These are phyloP conservation scores for Hypsibius dujardini DNA, from an alignment of 1,140 invertebrate species.

Conservation along the genomic window DNA sequence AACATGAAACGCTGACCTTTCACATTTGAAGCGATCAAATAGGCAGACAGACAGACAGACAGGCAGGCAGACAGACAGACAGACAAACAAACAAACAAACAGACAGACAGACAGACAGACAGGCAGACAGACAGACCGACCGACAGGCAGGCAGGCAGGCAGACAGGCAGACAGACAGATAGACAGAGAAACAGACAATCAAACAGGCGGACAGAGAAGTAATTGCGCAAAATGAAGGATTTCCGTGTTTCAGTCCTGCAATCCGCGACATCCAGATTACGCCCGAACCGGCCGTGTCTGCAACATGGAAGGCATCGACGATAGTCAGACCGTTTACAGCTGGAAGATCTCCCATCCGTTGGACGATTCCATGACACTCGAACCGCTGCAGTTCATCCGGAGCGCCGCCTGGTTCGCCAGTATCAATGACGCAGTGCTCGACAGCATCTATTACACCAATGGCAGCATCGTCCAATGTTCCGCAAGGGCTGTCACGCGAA, in stretches of 20 bases:
- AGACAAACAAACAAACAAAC: no score
- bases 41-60: no score
- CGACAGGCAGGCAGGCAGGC: no score
- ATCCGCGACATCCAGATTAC: slow-evolving; percentile 33
- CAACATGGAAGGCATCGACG: slow-evolving; percentile 30
- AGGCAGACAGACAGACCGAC: no score
- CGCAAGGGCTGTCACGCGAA: slow-evolving; percentile 31
- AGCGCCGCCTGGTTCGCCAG: slow-evolving; percentile 32
- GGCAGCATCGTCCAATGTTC: slow-evolving; percentile 34
- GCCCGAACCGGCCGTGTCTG: slow-evolving; percentile 29
- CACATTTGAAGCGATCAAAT: no score
- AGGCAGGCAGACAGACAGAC: no score
- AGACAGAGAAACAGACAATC: no score
- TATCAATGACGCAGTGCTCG: slow-evolving; percentile 30
- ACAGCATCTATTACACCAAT: slow-evolving; percentile 34
- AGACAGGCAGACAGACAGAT: no score
- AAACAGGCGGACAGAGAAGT: no score
- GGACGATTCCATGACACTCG: slow-evolving; percentile 27
- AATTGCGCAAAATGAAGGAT: no score
- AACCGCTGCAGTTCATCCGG: slow-evolving; percentile 29
- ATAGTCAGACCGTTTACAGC: slow-evolving; percentile 30
- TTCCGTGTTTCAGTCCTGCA: slow-evolving; percentile 31
- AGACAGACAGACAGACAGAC: no score
- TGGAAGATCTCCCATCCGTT: slow-evolving; percentile 32
- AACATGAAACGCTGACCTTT: no score